Evolutionary conservation across 2,888 invertebrate genomes (phyloP), one percentile per base, ranked within the genome.

Genomic region (Germaria angustata): DNA sequence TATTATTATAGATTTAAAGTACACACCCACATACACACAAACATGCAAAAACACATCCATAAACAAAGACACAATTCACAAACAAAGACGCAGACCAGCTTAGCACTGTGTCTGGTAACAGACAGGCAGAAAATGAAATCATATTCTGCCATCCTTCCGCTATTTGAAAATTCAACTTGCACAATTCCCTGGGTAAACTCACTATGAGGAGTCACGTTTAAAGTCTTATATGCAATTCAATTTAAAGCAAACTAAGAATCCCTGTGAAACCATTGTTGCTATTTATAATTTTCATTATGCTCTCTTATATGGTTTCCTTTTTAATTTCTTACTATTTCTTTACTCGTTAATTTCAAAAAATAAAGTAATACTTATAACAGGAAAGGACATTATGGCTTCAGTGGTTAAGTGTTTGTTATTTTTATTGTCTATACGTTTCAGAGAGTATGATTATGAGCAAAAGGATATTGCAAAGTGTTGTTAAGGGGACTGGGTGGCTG

Each of bases 261-360:
- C 28, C n/a, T 41, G 32, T 22, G 44, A 4, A 57, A 22, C 15
- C 63, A 32, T 22, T 7, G 36, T 6, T 39, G 7, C 39, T 65
- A 24, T 39, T 34, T 57, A 44, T 41, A 55, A 68, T 68, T 51
- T 69, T 76, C 34, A 39, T 66, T 24, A 15, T 72, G 44, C 39
- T 17, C 32, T 72, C 24, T 68, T 61, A 36, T 61, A 63, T 46
- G 75, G 75, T 71, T 79, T 75, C 66, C 82, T 79, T 78, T 82
- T 66, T 41, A 71, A 82, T 79, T 76, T 72, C 46, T 69, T 6
- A 24, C 32, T 11, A n/a, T 57, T 32, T 78, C 11, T 55, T 51
- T 7, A 1, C n/a, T 24, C 7, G 22, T 39, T 22, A 34, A 59
- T 46, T 63, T 66, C 28, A 15, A 36, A 76, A 49, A 28, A 36